A percentile compares a stretch with the other conserved stretches of the same genome.
Conservation (phyloP, 2,888 invertebrate genomes). For the Bombyx huttoni region DNA sequence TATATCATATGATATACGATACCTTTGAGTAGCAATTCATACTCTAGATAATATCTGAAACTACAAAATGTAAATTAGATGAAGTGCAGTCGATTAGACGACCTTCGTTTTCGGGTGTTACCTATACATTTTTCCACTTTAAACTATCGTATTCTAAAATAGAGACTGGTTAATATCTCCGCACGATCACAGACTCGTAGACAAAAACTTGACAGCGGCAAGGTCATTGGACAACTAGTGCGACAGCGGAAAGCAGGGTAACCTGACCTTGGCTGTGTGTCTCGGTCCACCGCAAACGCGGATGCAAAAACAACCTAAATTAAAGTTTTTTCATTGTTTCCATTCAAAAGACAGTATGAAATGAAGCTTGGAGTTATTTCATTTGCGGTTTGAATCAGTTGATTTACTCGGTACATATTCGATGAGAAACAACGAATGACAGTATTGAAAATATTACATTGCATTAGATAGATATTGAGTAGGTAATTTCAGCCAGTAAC, state of each 20-base stretch:
- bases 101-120: no score
- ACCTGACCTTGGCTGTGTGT: conserved; percentile 45
- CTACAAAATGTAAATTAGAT: no score
- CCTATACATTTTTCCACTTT: no score
- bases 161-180: no score
- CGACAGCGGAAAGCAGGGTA: conserved; percentile 34
- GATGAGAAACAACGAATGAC: no score
- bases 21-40: no score
- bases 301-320: conserved; percentile 40
- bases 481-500: not conserved
- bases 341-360: not conserved
- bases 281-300: conserved; percentile 38
- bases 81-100: no score
- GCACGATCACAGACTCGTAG: conserved; percentile 14
- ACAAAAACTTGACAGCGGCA: conserved; percentile 26
- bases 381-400: no score
- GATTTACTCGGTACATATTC: no score
- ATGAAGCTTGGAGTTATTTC: not conserved
- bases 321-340: conserved; percentile 3
- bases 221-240: conserved; percentile 34
- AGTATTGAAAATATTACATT: not conserved
- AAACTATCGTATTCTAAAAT: no score
- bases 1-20: not conserved
- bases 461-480: not conserved
- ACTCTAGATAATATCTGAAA: no score